phyloP scores from a whole-genome alignment of 1,140 invertebrate species.

The Sesamia nonagrioides region DNA sequence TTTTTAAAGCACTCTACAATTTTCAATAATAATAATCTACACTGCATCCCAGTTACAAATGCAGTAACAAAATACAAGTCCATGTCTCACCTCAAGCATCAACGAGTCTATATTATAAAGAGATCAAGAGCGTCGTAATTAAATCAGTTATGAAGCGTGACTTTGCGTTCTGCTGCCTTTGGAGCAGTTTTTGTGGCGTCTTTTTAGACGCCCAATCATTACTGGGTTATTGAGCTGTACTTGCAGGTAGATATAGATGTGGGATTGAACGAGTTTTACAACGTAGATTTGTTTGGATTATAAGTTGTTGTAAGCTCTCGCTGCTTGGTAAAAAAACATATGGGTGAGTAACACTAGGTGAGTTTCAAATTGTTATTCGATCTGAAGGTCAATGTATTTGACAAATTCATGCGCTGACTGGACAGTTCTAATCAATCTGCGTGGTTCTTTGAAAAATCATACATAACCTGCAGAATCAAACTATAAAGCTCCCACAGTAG shows the following conservation, averaged over 20 bases:
- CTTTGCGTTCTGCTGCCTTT: constrained; percentile 42
- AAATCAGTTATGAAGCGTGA: constrained; percentile 63
- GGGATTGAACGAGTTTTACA: constrained; percentile 1
- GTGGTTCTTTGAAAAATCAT: no score
- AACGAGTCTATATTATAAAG: constrained; percentile 46
- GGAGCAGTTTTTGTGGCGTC: constrained; percentile 39
- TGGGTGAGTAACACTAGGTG: no score
- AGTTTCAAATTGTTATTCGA: no score
- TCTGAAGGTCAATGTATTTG: no score
- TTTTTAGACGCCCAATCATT: constrained; percentile 36
- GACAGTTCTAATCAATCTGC: no score
- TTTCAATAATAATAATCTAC: no score
- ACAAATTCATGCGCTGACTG: no score
- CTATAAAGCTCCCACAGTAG: no score
- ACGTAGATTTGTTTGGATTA: not conserved
- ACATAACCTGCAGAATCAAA: no score
- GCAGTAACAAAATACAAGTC: not conserved
- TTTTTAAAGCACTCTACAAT: no score
- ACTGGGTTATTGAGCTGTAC: constrained; percentile 39
- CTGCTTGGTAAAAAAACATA: no score
- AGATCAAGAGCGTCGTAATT: constrained; percentile 53
- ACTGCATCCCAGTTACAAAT: not conserved
- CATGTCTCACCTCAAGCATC: not conserved
- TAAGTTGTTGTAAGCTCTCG: no score
- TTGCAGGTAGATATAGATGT: not conserved